Conservation (phyloP, 1,140 invertebrate species). For the Elysia chlorotica region DNA sequence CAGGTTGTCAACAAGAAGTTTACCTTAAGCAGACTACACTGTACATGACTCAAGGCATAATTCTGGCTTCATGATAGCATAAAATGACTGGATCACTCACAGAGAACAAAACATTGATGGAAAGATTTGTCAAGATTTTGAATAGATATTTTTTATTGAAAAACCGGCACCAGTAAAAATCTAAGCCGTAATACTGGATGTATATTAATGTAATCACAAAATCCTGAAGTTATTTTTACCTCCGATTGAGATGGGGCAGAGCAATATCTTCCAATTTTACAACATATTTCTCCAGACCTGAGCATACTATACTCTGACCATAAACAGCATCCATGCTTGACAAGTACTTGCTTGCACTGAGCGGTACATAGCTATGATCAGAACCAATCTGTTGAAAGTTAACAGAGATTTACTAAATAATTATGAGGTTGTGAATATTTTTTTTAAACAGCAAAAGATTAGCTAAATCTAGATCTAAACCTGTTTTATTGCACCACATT, state of each 20-base stretch:
- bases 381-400: constrained; percentile 34
- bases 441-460: too few species aligned
- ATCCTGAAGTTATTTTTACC: too few species aligned
- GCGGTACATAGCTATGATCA: constrained; percentile 46
- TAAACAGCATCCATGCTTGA: constrained; percentile 32
- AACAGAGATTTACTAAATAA: not conserved
- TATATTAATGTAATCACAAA: too few species aligned
- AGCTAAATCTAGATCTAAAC: too few species aligned
- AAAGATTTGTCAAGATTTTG: not conserved
- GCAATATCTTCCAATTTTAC: constrained; percentile 35
- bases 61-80: not conserved
- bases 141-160: too few species aligned
- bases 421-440: too few species aligned
- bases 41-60: too few species aligned
- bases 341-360: constrained; percentile 35
- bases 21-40: too few species aligned
- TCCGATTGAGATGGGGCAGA: constrained; percentile 39
- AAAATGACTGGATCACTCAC: not conserved
- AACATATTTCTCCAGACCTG: constrained; percentile 41
- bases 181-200: too few species aligned
- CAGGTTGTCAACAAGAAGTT: too few species aligned
- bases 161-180: not conserved
- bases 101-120: not conserved
- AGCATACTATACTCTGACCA: constrained; percentile 37
- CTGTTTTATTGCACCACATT: too few species aligned